Conservation (phyloP, 2,797 vertebrate genomes). For the Heteromormyrus szaboi region DNA sequence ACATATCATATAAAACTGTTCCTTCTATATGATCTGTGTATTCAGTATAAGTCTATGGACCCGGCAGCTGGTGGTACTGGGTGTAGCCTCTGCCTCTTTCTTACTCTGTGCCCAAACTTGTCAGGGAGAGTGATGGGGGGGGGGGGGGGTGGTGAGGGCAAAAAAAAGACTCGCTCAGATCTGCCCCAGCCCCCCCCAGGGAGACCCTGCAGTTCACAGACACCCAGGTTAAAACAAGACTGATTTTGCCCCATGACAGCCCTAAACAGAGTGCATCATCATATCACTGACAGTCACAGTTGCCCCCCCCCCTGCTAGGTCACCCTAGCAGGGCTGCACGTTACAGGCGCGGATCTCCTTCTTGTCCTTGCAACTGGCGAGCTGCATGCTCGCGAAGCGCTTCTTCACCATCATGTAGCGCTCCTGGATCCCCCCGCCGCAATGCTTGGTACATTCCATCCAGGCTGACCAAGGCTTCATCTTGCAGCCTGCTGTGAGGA, state of each 20-base stretch:
- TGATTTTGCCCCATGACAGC: conserved; percentile 58
- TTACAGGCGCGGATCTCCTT: conserved; percentile 96
- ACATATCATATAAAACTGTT: background rate
- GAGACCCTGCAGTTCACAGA: background rate
- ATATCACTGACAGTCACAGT: conserved; percentile 36
- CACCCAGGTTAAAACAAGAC: conserved; percentile 50
- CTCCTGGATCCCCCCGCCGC: conserved; percentile 92
- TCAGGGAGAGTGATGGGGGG: background rate
- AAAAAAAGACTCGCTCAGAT: background rate
- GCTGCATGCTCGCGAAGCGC: conserved; percentile 82
- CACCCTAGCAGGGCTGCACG: conserved; percentile 86
- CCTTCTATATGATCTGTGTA: background rate
- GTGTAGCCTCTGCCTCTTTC: background rate
- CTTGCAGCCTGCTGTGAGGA: conserved; percentile 72
- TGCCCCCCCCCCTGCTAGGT: background rate
- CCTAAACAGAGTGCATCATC: conserved; percentile 58
- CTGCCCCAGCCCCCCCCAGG: background rate
- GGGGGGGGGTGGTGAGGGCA: background rate
- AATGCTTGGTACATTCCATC: conserved; percentile 89
- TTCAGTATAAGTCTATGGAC: background rate
- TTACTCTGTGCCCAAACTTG: background rate
- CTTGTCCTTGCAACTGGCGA: conserved; percentile 95
- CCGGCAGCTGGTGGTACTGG: conserved; percentile 2
- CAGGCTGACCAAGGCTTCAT: conserved; percentile 93
- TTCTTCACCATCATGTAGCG: conserved; percentile 92